phyloP scores from a whole-genome alignment of 2,888 invertebrate genomes.

The Aphodius granarius region DNA sequence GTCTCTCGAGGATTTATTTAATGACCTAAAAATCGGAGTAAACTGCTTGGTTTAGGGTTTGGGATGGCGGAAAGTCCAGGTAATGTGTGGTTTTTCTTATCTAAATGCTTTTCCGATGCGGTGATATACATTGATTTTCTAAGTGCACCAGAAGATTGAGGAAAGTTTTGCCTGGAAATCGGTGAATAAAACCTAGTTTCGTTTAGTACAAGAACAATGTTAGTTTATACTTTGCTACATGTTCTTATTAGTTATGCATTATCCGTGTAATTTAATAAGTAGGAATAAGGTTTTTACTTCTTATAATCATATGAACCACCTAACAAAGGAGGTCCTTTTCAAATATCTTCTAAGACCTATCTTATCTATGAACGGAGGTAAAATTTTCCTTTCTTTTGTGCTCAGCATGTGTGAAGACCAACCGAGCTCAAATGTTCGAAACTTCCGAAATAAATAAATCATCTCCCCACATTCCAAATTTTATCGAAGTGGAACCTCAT shows the following conservation, averaged over 20 bases:
- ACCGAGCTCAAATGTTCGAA: neutral
- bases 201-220: no score
- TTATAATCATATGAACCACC: no score
- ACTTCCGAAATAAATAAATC: neutral
- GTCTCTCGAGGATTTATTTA: slow-evolving; percentile 5
- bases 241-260: no score
- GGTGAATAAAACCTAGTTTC: no score
- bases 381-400: neutral
- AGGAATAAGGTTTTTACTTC: no score
- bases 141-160: neutral
- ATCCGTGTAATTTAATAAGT: no score
- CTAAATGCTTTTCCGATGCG: neutral
- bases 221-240: no score
- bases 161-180: no score
- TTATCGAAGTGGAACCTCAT: neutral
- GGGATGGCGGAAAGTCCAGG: neutral
- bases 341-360: neutral
- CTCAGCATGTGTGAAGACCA: neutral
- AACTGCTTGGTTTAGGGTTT: neutral
- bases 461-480: neutral
- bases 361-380: neutral
- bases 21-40: neutral
- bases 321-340: neutral
- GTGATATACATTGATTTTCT: neutral
- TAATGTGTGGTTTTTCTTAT: neutral